Evolutionary conservation across 1,140 invertebrate genomes (phyloP), one percentile per base, ranked within the genome.

Genomic region (Reticulitermes speratus): DNA sequence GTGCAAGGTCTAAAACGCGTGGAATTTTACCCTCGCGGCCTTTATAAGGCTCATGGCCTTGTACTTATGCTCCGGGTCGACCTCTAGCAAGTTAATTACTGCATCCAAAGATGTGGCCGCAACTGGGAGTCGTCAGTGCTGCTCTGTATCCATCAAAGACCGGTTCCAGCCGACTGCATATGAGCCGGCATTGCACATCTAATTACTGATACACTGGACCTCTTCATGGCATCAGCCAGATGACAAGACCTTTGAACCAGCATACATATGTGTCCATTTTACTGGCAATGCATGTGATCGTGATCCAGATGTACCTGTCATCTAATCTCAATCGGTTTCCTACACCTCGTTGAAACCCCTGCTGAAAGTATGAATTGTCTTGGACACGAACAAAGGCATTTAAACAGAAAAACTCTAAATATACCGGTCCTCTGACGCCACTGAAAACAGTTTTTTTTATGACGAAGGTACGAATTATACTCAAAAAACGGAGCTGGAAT

Each of bases 221-320:
- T n/a, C 65, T 6, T 75, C 65, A 9, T 30, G 25, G 65, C 25
- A 75, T n/a, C 65, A 30, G 65, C 65, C 65, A 75, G 25, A 75
- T 75, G 65, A 75, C 65, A 25, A 7, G 65, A 75, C 25, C 65
- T 75, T 75, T 75, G 65, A 75, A 75, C 25, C 65, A 75, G 65
- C 65, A 30, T 75, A 75, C n/a, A 75, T 75, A 25, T 75, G n/a
- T 75, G n/a, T 75, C 59, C 59, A 65, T 7, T 65, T 65, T 75
- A 75, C 65, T 75, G 65, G n/a, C 65, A 75, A 30, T 25, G 14
- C 65, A 75, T 30, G 65, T 75, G 65, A 75, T 75, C 2, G n/a
- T 30, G 8, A 75, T 25, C n/a, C 65, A 75, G 65, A 75, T 75
- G 65, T 75, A 75, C 65, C 65, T 75, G 65, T 75, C 65, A 75